These are phyloP conservation scores for Dynastes grantii DNA, from an alignment of 2,888 invertebrate genomes.

Conservation along the genomic window DNA sequence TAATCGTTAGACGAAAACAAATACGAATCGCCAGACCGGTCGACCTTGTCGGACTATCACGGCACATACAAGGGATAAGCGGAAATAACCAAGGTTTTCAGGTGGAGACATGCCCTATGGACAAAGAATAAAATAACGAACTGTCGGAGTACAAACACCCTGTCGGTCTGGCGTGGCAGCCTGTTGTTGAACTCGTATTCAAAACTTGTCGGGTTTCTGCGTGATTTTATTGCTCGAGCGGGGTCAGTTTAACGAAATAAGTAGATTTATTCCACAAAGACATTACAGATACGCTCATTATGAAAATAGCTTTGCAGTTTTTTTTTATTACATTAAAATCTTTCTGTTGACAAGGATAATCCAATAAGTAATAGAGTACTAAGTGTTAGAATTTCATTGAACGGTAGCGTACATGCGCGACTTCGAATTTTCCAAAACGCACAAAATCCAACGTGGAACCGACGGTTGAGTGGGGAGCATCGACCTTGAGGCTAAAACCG, in stretches of 20 bases:
- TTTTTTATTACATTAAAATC: too few species aligned
- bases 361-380: neutral
- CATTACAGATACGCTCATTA: too few species aligned
- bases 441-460: slow-evolving; percentile 34
- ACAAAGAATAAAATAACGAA: slow-evolving; percentile 56
- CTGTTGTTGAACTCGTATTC: slow-evolving; percentile 27
- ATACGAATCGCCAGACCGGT: slow-evolving; percentile 67
- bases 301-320: too few species aligned
- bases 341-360: too few species aligned
- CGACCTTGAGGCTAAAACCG: slow-evolving; percentile 51
- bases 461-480: slow-evolving; percentile 33
- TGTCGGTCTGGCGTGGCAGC: slow-evolving; percentile 30
- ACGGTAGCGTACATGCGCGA: slow-evolving; percentile 9
- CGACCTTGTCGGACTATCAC: slow-evolving; percentile 65
- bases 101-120: slow-evolving; percentile 55
- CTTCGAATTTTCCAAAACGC: slow-evolving; percentile 50
- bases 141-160: slow-evolving; percentile 44
- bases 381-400: neutral
- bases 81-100: slow-evolving; percentile 69
- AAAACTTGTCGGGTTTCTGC: slow-evolving; percentile 19
- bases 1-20: slow-evolving; percentile 63
- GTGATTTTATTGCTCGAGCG: slow-evolving; percentile 6
- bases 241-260: slow-evolving; percentile 14
- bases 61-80: slow-evolving; percentile 63
- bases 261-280: neutral